phyloP scores from a whole-genome alignment of 2,888 invertebrate genomes.

The Fragum sueziense region DNA sequence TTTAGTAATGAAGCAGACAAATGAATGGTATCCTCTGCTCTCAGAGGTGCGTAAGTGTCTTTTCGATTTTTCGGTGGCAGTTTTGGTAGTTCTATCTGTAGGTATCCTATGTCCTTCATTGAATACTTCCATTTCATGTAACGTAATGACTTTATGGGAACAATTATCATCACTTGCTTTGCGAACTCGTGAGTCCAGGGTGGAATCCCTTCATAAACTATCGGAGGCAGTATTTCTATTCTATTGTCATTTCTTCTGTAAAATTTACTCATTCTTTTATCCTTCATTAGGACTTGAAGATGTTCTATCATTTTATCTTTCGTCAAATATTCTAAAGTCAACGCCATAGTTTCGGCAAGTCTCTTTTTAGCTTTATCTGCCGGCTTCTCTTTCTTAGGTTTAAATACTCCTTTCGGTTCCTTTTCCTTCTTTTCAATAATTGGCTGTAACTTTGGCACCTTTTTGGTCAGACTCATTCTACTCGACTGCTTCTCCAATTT shows the following conservation, averaged over 20 bases:
- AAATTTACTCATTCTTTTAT: slow-evolving; percentile 45
- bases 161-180: slow-evolving; percentile 38
- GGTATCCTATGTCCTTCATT: slow-evolving; percentile 41
- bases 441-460: slow-evolving; percentile 28
- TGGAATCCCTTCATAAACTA: slow-evolving; percentile 48
- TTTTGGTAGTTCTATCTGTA: slow-evolving; percentile 48
- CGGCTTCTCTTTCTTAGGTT: slow-evolving; percentile 10
- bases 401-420: neutral
- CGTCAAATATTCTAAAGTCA: slow-evolving; percentile 52
- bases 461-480: slow-evolving; percentile 29
- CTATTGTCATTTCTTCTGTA: slow-evolving; percentile 50
- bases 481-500: slow-evolving; percentile 46
- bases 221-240: slow-evolving; percentile 52
- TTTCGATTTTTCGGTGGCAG: slow-evolving; percentile 29
- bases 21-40: slow-evolving; percentile 69
- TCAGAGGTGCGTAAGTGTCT: slow-evolving; percentile 49
- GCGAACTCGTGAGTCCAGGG: slow-evolving; percentile 55
- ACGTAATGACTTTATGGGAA: slow-evolving; percentile 57
- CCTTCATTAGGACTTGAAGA: slow-evolving; percentile 46
- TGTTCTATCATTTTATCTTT: slow-evolving; percentile 52
- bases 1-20: slow-evolving; percentile 71
- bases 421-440: slow-evolving; percentile 44
- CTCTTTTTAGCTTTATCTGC: slow-evolving; percentile 4
- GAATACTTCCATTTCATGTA: slow-evolving; percentile 50
- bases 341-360: slow-evolving; percentile 21